Evolutionary conservation across 1,140 invertebrate genomes (phyloP), one percentile per base, ranked within the genome.

Genomic region (Lordiphosa stackelbergi): DNA sequence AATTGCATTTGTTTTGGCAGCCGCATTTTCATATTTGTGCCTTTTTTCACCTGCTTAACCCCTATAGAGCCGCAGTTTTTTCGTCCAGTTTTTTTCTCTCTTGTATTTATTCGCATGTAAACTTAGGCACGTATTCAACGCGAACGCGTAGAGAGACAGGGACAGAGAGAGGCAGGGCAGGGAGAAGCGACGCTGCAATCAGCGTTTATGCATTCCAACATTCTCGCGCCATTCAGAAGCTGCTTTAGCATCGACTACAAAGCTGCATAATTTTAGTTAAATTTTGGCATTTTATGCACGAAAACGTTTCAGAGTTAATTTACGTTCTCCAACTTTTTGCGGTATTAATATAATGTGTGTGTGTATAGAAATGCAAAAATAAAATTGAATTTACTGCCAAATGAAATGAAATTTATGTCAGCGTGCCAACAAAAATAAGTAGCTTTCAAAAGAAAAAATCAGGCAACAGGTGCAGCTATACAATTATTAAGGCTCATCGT

Each of bases 201-300:
- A 79, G 66, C 74, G 74, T 46, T 71, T 77, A 54, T 78, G 69
- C 70, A 66, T 62, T 57, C 57, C 56, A 16, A 19, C 16, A 34
- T 5, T 28, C 24, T 28, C 11, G 34, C 34, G 36, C 66, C 55
- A 58, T 70, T 57, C 34, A 43, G 42, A 46, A 48, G 53, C 55
- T 59, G 35, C 72, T 63, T 48, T 28, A 43, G 31, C 8, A 16
- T 38, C 42, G 31, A 38, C 47, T 31, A 70, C 57, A 72, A 78
- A 70, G 57, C 56, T 66, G 74, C 74, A 78, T 78, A 70, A 78
- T 79, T 78, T 74, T 70, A 70, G 74, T 66, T 73, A 66, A 73
- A 73, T 74, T 78, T 66, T 74, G 66, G 69, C 66, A 79, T 78
- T 79, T 78, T 58, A 79, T 78, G 74, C 74, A 74, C 70, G 74